A percentile compares a stretch with the other conserved stretches of the same genome.
Conservation (phyloP, 2,888 invertebrate genomes). For the Rotaria socialis region DNA sequence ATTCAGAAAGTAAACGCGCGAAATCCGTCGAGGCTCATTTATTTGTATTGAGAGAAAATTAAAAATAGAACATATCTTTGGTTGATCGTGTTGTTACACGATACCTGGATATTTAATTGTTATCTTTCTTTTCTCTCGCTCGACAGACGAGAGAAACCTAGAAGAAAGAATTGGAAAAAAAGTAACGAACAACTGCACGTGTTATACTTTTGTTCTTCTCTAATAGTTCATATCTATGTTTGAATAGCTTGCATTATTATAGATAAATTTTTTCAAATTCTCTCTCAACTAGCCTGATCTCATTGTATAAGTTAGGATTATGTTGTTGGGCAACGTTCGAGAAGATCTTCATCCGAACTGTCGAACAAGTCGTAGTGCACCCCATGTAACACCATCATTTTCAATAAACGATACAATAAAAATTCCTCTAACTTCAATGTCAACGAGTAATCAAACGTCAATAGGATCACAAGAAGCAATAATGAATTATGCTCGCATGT, state of each 20-base stretch:
- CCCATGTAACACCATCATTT: neutral
- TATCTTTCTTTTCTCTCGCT: neutral
- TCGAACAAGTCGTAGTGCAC: constrained; percentile 12
- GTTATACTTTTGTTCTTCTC: neutral
- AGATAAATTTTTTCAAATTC: neutral
- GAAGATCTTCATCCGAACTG: neutral
- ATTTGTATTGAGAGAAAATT: neutral
- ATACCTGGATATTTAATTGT: neutral
- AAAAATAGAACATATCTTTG: neutral
- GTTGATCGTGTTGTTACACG: neutral
- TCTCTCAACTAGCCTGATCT: neutral
- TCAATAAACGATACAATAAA: neutral
- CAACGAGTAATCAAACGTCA: neutral
- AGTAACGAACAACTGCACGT: neutral
- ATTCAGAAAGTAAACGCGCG: neutral
- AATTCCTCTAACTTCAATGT: neutral
- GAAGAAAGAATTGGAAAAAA: neutral
- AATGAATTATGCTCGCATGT: neutral
- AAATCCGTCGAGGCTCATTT: neutral
- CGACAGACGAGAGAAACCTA: neutral
- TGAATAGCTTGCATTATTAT: neutral
- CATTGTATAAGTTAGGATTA: neutral
- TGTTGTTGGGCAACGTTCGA: neutral
- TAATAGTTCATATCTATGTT: neutral
- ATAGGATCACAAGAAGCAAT: neutral